Evolutionary conservation across 2,888 invertebrate genomes (phyloP), one percentile per base, ranked within the genome.

Genomic region (Hylaea fasciaria): DNA sequence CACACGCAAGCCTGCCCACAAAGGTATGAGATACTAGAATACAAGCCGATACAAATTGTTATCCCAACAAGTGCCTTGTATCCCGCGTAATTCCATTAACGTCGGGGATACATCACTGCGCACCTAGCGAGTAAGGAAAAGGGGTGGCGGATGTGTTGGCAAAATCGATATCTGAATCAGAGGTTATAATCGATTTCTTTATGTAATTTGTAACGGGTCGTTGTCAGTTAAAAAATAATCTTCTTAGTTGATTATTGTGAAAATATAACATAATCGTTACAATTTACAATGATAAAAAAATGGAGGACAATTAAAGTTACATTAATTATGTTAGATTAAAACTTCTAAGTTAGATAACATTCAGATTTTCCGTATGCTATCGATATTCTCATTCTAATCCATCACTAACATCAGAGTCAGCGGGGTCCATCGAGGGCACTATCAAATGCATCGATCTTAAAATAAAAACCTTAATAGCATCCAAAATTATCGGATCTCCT

Each of bases 21-120:
- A 62, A 55, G 55, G 61, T 56, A 56, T 52, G 51, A 55, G 61
- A 47, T 51, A 55, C 59, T 64, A 62, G 35, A 52, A 58, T 64
- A 66, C 53, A 63, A 68, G 69, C 56, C 72, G 68, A 76, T 80
- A 78, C 73, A 78, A 78, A 80, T 80, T 75, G 77, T 78, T 76
- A 76, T 77, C 73, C 76, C 75, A 69, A 81, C 79, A 80, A 81
- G 78, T 81, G 74, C 77, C 77, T 78, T 78, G 78, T 80, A 83
- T 80, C 74, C 81, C 74, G 78, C 79, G 83, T 86, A 86, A 87
- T 86, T 84, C 86, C 82, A 82, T 86, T 87, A 87, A 85, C 83
- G 85, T 82, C 74, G 74, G 67, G 78, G 78, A 87, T 87, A 86
- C 84, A 86, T 87, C 87, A 87, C 82, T 70, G 70, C 69, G 65